Evolutionary conservation across 2,797 vertebrate species (phyloP).

Genomic region (Cossypha heuglini): DNA sequence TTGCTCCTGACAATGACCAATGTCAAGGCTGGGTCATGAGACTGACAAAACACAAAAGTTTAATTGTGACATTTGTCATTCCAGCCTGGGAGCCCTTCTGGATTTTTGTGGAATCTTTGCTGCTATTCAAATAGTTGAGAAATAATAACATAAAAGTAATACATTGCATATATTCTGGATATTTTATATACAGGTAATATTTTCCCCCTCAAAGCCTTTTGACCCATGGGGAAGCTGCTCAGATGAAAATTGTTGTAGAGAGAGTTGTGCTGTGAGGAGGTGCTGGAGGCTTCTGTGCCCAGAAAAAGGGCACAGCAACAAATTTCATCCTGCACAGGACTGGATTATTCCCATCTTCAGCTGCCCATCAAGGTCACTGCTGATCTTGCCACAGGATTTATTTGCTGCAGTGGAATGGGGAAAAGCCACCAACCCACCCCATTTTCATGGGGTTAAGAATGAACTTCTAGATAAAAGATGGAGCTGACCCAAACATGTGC

Average conservation of each 20-base stretch:
- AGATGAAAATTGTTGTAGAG: not conserved
- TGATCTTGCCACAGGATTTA: not conserved
- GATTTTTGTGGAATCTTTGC: not conserved
- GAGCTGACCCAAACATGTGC: not conserved
- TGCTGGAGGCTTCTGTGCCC: not conserved
- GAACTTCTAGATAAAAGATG: not conserved
- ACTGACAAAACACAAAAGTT: accelerated
- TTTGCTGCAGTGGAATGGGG: not conserved
- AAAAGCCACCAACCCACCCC: not conserved
- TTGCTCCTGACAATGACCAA: not conserved
- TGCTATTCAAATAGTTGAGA: not conserved
- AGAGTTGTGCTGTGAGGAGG: not conserved
- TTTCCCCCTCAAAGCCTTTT: not conserved
- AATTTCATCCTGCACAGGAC: not conserved
- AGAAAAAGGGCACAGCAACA: not conserved
- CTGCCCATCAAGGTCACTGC: not conserved
- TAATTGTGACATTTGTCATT: not conserved
- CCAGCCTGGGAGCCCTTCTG: not conserved
- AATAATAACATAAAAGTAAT: not conserved
- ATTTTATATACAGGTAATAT: not conserved
- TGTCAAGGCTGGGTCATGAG: not conserved
- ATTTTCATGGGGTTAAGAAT: not conserved
- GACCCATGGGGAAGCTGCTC: accelerated
- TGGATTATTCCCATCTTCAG: accelerated
- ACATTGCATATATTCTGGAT: not conserved